Conservation (phyloP, 2,888 invertebrate genomes). For the Drosophila engyochracea region DNA sequence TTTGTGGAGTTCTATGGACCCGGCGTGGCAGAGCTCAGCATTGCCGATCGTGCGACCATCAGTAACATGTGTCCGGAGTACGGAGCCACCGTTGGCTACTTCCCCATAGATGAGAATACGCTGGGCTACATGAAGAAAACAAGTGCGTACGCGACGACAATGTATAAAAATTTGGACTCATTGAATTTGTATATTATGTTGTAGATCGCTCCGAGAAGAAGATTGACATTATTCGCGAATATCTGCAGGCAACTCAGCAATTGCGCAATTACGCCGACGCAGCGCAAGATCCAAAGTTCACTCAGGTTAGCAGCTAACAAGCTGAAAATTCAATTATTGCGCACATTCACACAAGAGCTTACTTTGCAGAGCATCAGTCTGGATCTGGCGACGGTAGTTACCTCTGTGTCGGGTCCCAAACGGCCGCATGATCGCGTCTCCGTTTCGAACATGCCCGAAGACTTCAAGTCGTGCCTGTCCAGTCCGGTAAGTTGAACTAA, state of each 20-base stretch:
- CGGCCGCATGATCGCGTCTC: slow-evolving; percentile 98
- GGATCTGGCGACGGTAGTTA: slow-evolving; percentile 94
- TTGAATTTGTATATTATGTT: background rate
- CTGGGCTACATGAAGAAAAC: slow-evolving; percentile 94
- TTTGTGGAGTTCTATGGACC: slow-evolving; percentile 99
- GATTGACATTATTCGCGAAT: slow-evolving; percentile 91
- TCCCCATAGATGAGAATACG: slow-evolving; percentile 94
- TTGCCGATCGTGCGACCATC: slow-evolving; percentile 98
- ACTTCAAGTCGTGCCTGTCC: slow-evolving; percentile 93
- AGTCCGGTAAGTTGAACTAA: slow-evolving; percentile 91
- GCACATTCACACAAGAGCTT: slow-evolving; percentile 3
- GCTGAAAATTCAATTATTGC: background rate
- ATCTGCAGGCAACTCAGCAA: slow-evolving; percentile 92
- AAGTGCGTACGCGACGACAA: slow-evolving; percentile 86
- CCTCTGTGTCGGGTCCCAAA: slow-evolving; percentile 98
- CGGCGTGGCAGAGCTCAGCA: slow-evolving; percentile 95
- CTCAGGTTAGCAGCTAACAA: slow-evolving; percentile 85
- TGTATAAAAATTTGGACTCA: background rate
- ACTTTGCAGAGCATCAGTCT: slow-evolving; percentile 86
- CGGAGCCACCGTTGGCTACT: slow-evolving; percentile 98
- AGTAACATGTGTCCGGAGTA: slow-evolving; percentile 99
- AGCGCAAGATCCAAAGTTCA: slow-evolving; percentile 93
- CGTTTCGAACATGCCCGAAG: slow-evolving; percentile 94
- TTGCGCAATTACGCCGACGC: slow-evolving; percentile 92
- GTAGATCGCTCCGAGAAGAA: slow-evolving; percentile 92